Conservation (phyloP, 2,113 vertebrate genomes). For the Eublepharis macularius region DNA sequence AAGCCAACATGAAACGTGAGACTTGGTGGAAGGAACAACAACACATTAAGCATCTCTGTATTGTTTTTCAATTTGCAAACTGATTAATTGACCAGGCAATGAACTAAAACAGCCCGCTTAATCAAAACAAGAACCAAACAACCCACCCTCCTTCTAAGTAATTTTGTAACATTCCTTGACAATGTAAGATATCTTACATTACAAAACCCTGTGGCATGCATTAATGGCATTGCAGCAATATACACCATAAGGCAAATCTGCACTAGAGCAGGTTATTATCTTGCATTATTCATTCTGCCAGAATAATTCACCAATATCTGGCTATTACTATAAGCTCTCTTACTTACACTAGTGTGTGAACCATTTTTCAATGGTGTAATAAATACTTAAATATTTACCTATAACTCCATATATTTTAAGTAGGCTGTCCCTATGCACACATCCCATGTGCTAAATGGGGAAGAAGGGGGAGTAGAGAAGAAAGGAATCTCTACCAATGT, state of each 20-base stretch:
- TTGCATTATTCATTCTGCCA: slow-evolving; percentile 28
- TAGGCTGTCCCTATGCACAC: neutral
- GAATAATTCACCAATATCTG: slow-evolving; percentile 43
- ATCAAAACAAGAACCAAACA: slow-evolving; percentile 1
- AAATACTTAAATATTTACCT: slow-evolving; percentile 1
- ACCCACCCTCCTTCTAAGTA: neutral
- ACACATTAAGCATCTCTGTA: neutral
- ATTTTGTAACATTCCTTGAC: slow-evolving; percentile 9
- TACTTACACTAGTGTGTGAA: slow-evolving; percentile 45
- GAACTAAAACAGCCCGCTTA: neutral
- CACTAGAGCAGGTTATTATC: slow-evolving; percentile 7
- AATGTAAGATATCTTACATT: neutral
- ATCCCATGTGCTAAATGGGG: no score
- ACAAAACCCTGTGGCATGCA: neutral
- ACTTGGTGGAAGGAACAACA: neutral
- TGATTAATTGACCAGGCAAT: neutral
- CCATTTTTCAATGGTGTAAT: slow-evolving; percentile 35
- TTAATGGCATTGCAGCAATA: slow-evolving; percentile 8
- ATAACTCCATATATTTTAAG: neutral
- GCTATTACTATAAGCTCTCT: slow-evolving; percentile 49
- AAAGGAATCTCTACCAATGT: no score
- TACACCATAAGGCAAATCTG: slow-evolving; percentile 42
- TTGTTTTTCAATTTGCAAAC: slow-evolving; percentile 6
- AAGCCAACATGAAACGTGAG: neutral
- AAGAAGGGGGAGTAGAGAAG: neutral